Evolutionary conservation across 2,113 vertebrate species (phyloP), one percentile per base, ranked within the genome.

Genomic region (Naja naja): DNA sequence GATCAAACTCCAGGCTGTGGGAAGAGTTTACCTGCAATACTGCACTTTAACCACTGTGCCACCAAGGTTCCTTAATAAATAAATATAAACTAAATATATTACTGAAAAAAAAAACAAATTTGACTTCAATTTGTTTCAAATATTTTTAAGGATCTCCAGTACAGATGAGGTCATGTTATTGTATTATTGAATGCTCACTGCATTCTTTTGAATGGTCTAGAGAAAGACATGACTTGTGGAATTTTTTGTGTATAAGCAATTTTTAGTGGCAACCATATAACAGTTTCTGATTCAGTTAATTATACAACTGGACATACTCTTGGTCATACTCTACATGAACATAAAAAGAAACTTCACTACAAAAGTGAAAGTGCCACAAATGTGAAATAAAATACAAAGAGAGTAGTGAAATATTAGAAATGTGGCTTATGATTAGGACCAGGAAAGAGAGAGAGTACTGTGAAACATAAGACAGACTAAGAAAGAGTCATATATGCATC

Each of bases 371-470:
- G 55, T 25, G 34, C 22, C 34, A 87, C 93, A 94, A 20, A 45
- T 90, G 7, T 54, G 47, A 69, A 87, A 2, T 54, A 2, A 23
- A 5, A 27, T 90, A n/a, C 85, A 47, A 39, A 91, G 14, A 94
- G 53, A 90, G 86, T 34, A 10, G 3, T 58, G 69, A 95, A 95
- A 95, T 34, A 2, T n/a, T 54, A 95, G 87, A 93, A 94, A 18
- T 14, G 43, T 0, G 1, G 55, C 23, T 25, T 47, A 12, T 69
- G 49, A 90, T 94, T 94, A 55, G 3, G 20, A 93, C 23, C 16
- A 16, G 90, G n/a, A 56, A 87, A 39, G 6, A 45, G 0, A 55
- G 87, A 60, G 23, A 89, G 47, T 39, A 74, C 58, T 87, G 3
- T 69, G 30, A 91, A 39, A 20, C 58, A 45, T 60, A 43, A 43